phyloP scores from a whole-genome alignment of 2,797 vertebrate species.

The Allobates femoralis region DNA sequence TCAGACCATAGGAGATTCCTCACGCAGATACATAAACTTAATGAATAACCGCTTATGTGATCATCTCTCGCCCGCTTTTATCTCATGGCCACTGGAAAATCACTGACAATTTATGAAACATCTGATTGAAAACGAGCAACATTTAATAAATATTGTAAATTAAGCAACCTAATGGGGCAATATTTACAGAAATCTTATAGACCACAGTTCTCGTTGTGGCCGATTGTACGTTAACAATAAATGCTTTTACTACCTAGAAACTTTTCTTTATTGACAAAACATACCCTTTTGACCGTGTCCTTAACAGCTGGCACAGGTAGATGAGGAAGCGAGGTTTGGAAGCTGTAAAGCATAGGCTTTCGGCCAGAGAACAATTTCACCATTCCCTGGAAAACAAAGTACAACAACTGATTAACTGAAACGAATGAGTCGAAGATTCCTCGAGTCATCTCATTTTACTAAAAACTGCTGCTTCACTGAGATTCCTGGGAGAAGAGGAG shows the following conservation, averaged over 20 bases:
- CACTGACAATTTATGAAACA: not conserved
- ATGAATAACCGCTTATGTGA: too few species aligned
- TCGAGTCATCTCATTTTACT: not conserved
- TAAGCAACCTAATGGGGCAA: not conserved
- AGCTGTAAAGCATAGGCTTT: slow-evolving; percentile 97
- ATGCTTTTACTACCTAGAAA: not conserved
- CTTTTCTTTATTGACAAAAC: slow-evolving; percentile 49
- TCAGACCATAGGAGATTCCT: too few species aligned
- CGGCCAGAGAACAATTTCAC: slow-evolving; percentile 93
- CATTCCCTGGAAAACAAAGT: slow-evolving; percentile 69
- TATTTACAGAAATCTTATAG: not conserved
- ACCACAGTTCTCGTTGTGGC: not conserved
- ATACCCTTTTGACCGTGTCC: slow-evolving; percentile 85
- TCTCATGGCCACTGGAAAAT: not conserved
- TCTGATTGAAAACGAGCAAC: not conserved
- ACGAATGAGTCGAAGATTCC: not conserved
- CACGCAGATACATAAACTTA: too few species aligned
- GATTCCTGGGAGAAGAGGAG: not conserved
- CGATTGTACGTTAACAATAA: not conserved
- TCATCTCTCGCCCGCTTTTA: not conserved
- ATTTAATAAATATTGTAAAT: not conserved
- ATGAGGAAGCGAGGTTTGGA: slow-evolving; percentile 92
- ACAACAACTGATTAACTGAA: not conserved
- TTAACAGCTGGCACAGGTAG: slow-evolving; percentile 88
- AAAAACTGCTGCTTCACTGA: not conserved